phyloP scores from a whole-genome alignment of 37 sponge, comb jelly and placozoan species.

The Diacarnus erythraeanus region DNA sequence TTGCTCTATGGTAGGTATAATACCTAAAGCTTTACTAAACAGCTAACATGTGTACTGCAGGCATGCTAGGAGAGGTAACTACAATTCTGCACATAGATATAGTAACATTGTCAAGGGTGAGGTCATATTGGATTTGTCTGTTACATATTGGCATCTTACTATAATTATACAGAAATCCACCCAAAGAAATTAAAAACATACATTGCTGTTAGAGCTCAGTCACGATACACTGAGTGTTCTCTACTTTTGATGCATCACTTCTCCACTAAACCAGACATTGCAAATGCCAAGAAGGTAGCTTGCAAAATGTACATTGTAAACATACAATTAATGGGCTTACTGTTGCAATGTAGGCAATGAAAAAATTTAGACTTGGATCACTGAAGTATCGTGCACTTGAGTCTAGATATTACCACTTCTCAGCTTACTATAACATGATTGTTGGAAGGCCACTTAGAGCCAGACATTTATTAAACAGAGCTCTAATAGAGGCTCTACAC shows the following conservation, averaged over 20 bases:
- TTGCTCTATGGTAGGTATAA: conserved; percentile 58
- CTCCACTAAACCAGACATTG: background rate
- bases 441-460: background rate
- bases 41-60: conserved; percentile 9
- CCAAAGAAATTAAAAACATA: conserved; percentile 53
- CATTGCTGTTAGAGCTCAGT: conserved; percentile 45
- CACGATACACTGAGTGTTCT: conserved; percentile 52
- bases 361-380: conserved; percentile 18
- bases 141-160: background rate
- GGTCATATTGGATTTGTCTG: background rate
- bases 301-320: too few species aligned
- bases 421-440: conserved; percentile 17
- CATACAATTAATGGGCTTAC: too few species aligned
- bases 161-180: conserved; percentile 15
- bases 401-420: conserved; percentile 21
- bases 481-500: background rate
- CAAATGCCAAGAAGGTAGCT: conserved; percentile 28
- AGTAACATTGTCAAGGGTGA: conserved; percentile 31
- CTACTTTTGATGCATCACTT: conserved; percentile 18
- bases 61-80: conserved; percentile 49
- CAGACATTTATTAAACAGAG: background rate
- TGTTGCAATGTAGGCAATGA: too few species aligned
- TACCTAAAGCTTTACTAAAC: background rate
- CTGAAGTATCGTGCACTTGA: conserved; percentile 30
- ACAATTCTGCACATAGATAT: conserved; percentile 22